Conservation (phyloP, 2,888 invertebrate genomes). For the Scrobipalpa atriplicella region DNA sequence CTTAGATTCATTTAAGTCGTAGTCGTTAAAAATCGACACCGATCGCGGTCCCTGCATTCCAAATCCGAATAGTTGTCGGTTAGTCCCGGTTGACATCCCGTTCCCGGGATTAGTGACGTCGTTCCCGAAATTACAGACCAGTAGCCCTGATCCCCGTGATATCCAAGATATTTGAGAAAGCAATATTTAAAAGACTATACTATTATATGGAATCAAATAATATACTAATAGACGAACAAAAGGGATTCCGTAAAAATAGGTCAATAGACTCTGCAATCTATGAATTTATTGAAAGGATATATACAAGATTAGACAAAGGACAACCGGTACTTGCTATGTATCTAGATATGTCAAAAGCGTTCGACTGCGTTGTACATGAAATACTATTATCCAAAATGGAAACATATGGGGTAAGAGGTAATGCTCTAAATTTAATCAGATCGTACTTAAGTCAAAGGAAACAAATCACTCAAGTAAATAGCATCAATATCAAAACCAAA, state of each 20-base stretch:
- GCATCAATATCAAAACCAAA: conserved; percentile 6
- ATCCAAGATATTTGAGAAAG: no score
- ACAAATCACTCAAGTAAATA: conserved; percentile 15
- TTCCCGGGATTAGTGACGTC: no score
- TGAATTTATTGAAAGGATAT: not conserved
- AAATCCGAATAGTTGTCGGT: no score
- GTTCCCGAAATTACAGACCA: no score
- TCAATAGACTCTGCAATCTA: conserved; percentile 20
- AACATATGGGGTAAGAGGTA: conserved; percentile 27
- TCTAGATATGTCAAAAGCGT: conserved; percentile 25
- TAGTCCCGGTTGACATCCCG: no score
- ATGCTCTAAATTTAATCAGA: conserved; percentile 6
- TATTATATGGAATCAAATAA: conserved; percentile 26
- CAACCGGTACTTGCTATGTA: conserved; percentile 4
- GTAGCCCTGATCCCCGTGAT: conserved; percentile 26
- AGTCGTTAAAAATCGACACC: no score
- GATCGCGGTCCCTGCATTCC: no score
- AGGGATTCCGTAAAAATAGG: conserved; percentile 28
- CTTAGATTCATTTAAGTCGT: no score
- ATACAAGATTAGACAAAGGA: not conserved
- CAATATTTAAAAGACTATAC: conserved; percentile 30
- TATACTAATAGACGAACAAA: conserved; percentile 23
- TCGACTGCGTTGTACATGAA: conserved; percentile 24
- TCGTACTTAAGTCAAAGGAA: conserved; percentile 19
- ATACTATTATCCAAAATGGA: conserved; percentile 21